A percentile compares a stretch with the other conserved stretches of the same genome.
Evolutionary conservation across 1,140 invertebrate genomes (phyloP).

Genomic region (Drosophila nasuta): DNA sequence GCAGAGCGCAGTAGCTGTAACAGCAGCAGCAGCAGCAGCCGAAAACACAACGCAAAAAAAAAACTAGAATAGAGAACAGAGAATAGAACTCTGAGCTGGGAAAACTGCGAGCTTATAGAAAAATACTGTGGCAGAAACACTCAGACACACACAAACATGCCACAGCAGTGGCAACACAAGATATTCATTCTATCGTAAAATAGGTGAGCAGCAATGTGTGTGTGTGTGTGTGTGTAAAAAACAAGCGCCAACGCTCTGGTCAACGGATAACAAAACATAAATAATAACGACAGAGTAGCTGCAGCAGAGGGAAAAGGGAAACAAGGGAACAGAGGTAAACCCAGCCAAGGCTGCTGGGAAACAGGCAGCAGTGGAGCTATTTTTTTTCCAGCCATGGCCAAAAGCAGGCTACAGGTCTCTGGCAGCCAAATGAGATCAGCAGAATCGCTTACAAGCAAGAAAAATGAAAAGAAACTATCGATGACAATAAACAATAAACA

Average conservation of each 20-base stretch:
- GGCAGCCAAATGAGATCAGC: background rate
- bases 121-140: slow-evolving; percentile 77
- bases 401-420: slow-evolving; percentile 10
- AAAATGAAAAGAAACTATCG: slow-evolving; percentile 13
- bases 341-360: slow-evolving; percentile 23
- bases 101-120: slow-evolving; percentile 72
- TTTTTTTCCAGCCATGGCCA: background rate
- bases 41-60: slow-evolving; percentile 44
- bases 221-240: slow-evolving; percentile 49
- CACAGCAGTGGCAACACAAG: slow-evolving; percentile 62
- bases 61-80: slow-evolving; percentile 5
- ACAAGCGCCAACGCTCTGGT: slow-evolving; percentile 77
- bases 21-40: slow-evolving; percentile 56
- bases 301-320: background rate
- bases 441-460: background rate
- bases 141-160: slow-evolving; percentile 18
- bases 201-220: slow-evolving; percentile 65
- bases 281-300: slow-evolving; percentile 74
- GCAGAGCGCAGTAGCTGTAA: slow-evolving; percentile 57
- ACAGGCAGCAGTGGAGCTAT: background rate
- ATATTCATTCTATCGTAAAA: slow-evolving; percentile 84
- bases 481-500: slow-evolving; percentile 14
- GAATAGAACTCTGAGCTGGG: slow-evolving; percentile 36
- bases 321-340: slow-evolving; percentile 9
- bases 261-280: slow-evolving; percentile 84